phyloP scores from a whole-genome alignment of 2,797 vertebrate species.

The Hydrophis major region DNA sequence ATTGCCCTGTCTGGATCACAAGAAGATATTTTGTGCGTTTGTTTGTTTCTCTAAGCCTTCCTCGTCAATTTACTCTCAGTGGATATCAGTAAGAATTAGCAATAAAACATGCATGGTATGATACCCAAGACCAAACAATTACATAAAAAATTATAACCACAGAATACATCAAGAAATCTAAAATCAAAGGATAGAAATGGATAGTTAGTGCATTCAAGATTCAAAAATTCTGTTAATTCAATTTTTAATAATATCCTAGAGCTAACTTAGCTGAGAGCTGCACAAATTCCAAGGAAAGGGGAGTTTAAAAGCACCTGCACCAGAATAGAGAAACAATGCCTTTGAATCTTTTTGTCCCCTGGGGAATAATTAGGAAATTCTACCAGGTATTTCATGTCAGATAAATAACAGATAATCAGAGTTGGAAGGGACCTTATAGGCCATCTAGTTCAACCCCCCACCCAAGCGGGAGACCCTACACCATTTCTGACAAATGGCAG shows the following conservation, averaged over 20 bases:
- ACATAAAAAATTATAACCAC: background rate
- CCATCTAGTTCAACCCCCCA: no score
- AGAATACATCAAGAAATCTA: background rate
- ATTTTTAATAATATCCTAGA: background rate
- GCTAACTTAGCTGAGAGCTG: background rate
- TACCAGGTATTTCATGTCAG: background rate
- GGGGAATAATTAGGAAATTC: background rate
- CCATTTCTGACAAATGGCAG: no score
- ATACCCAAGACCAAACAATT: background rate
- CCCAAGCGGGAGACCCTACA: no score
- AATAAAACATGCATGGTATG: background rate
- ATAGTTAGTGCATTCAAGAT: background rate
- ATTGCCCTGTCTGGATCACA: background rate
- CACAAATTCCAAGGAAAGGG: background rate
- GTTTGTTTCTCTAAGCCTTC: background rate
- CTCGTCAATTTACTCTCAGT: background rate
- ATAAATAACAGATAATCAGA: no score
- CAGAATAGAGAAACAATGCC: background rate
- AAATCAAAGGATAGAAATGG: background rate
- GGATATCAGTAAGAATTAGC: background rate
- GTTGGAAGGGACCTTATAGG: no score
- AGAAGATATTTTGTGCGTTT: background rate
- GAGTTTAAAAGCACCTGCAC: background rate
- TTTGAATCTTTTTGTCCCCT: background rate
- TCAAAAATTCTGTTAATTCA: background rate